Evolutionary conservation across 1,140 invertebrate species (phyloP).

Genomic region (Zaprionus vittiger): DNA sequence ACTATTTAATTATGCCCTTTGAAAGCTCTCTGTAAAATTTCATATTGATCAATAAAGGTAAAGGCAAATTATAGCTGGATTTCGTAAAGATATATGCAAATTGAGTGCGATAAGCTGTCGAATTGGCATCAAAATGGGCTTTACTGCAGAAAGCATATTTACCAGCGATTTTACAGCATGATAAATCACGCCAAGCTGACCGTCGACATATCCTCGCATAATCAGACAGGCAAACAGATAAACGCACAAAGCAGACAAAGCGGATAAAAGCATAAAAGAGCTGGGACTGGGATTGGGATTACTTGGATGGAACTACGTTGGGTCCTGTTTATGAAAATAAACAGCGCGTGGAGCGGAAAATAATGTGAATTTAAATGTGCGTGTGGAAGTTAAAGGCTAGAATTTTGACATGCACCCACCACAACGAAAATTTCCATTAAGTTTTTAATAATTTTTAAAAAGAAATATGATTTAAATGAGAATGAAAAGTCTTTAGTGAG

Average conservation of each 20-base stretch:
- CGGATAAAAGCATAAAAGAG: neutral
- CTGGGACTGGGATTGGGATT: neutral
- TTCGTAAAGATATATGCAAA: neutral
- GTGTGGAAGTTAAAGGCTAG: neutral
- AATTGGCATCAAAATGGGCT: neutral
- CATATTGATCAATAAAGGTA: neutral
- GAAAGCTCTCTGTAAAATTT: neutral
- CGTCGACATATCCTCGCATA: constrained; percentile 4
- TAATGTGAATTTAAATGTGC: neutral
- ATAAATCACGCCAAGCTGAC: constrained; percentile 1
- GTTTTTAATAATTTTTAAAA: no score
- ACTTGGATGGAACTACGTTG: neutral
- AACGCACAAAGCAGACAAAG: neutral
- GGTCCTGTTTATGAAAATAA: constrained; percentile 2
- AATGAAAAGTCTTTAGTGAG: no score
- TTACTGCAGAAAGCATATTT: neutral
- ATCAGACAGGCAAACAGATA: neutral
- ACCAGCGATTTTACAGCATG: constrained; percentile 3
- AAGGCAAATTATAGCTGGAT: neutral
- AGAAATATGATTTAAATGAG: no score
- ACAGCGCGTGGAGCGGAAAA: neutral
- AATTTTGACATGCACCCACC: neutral
- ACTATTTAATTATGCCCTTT: no score
- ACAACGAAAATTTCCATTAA: no score
- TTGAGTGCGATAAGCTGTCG: constrained; percentile 1